Percentiles rank a stretch among this genome's conserved stretches.
Conservation (phyloP, 2,797 vertebrate species). For the Hapalemur alaotrensis region DNA sequence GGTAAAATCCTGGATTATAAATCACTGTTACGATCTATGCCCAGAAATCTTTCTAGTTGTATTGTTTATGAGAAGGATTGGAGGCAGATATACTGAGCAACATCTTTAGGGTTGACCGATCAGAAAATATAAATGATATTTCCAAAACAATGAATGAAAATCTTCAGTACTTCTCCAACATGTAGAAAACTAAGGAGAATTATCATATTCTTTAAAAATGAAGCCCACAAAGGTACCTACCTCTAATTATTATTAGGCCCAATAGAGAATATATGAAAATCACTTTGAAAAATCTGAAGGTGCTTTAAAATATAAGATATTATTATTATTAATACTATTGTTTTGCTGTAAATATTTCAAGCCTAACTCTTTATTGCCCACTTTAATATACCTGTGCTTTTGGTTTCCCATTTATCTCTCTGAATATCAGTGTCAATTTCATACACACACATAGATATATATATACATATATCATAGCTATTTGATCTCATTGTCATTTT, state of each 20-base stretch:
- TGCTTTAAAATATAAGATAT: neutral
- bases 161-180: neutral
- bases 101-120: neutral
- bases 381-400: neutral
- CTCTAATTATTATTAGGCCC: neutral
- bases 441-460: neutral
- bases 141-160: neutral
- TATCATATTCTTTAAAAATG: neutral
- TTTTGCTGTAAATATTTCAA: constrained; percentile 31
- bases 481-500: neutral
- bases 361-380: neutral
- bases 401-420: neutral
- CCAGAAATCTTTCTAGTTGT: neutral
- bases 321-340: neutral
- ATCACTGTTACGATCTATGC: neutral
- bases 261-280: neutral
- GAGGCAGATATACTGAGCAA: neutral
- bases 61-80: constrained; percentile 42
- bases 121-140: constrained; percentile 49
- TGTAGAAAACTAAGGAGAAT: neutral
- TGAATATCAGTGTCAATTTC: neutral
- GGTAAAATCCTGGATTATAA: constrained; percentile 62
- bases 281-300: neutral
- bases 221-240: neutral
- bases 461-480: neutral